A percentile compares a stretch with the other conserved stretches of the same genome.
These are phyloP conservation scores for Taxidea taxus DNA, from an alignment of 2,113 vertebrate species.

Conservation along the genomic window DNA sequence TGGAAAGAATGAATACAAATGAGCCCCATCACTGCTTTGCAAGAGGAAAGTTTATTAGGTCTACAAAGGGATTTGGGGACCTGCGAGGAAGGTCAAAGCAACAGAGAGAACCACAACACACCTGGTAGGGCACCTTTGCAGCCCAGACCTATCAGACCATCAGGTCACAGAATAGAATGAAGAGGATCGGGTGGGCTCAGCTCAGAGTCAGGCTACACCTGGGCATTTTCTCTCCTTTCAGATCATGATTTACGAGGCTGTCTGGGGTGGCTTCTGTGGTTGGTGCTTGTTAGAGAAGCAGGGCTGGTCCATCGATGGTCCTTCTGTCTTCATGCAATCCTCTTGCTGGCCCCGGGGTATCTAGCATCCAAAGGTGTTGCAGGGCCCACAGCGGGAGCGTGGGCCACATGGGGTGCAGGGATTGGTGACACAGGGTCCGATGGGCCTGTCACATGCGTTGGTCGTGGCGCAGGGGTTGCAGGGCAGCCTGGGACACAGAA, in stretches of 20 bases:
- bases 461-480: conserved; percentile 65
- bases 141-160: not conserved
- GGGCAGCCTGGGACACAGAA: conserved; percentile 51
- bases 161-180: not conserved
- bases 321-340: not conserved
- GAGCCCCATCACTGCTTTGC: conserved; percentile 61
- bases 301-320: rapidly evolving
- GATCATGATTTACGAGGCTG: not conserved
- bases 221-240: not conserved
- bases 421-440: conserved; percentile 25
- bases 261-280: not conserved
- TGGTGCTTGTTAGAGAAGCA: not conserved
- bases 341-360: not conserved
- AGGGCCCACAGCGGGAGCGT: conserved; percentile 46
- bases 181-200: not conserved
- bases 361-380: conserved; percentile 46
- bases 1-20: conserved; percentile 39
- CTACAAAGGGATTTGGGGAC: not conserved
- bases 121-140: not conserved
- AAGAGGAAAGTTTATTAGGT: conserved; percentile 71
- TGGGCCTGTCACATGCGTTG: not conserved
- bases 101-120: not conserved
- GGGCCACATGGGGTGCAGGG: conserved; percentile 36
- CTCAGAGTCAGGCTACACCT: not conserved
- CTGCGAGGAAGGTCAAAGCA: not conserved